Conservation (phyloP, 2,113 vertebrate species). For the Syrrhaptes paradoxus region DNA sequence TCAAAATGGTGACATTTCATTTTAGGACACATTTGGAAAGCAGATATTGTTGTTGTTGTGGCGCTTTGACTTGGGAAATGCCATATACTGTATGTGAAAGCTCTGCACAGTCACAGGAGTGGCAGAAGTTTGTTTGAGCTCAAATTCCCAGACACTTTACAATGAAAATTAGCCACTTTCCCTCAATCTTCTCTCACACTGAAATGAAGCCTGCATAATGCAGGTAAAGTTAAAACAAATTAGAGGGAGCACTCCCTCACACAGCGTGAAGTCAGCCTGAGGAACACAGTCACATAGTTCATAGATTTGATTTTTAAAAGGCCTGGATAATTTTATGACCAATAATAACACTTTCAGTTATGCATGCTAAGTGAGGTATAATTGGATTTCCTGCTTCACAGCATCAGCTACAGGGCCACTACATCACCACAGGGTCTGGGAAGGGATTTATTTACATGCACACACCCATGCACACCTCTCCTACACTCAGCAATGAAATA, state of each 20-base stretch:
- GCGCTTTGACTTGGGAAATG: not conserved
- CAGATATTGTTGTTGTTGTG: not conserved
- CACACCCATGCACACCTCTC: not conserved
- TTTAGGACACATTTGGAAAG: conserved; percentile 17
- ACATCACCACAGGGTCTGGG: not conserved
- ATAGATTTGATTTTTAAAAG: conserved; percentile 6
- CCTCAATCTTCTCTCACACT: not conserved
- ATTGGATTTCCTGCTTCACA: conserved; percentile 23
- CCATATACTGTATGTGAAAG: not conserved
- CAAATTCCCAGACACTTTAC: not conserved
- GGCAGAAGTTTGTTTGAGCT: not conserved
- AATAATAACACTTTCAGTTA: conserved; percentile 47
- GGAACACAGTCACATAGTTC: not conserved
- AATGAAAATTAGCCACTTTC: not conserved
- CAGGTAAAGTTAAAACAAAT: not conserved
- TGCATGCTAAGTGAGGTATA: not conserved
- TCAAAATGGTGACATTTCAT: conserved; percentile 30
- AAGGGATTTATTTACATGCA: not conserved
- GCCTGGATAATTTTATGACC: conserved; percentile 45
- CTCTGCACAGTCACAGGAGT: not conserved
- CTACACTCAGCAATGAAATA: not conserved
- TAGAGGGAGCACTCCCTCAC: not conserved
- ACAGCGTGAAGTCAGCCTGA: not conserved
- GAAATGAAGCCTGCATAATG: not conserved
- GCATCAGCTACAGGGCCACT: not conserved